Base-by-base conservation (phyloP, 2,113 vertebrate species). In the Callopanchax toddi region DNA sequence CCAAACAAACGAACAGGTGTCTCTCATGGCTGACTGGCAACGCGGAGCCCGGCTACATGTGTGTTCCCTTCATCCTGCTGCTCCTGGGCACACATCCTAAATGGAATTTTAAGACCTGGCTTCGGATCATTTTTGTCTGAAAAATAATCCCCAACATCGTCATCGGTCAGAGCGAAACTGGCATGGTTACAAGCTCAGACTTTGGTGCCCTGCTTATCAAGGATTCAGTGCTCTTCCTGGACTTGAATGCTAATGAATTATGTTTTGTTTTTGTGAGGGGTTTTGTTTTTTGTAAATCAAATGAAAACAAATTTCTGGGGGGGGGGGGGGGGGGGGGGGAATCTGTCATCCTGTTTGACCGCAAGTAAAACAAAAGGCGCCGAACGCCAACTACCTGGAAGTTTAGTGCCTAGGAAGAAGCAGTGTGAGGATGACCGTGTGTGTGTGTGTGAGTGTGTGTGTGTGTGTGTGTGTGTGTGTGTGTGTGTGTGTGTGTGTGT, bases 1-100 rank as follows among this genome's bases (percentile, higher is more conserved):
- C 71, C 85, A 86, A 82, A 89, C 86, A 86, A 89, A 87, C 17
- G 79, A 88, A 91, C 87, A 91, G 89, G 89, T 91, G 86, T 85
- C 79, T 88, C 77, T 76, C 37, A 83, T 62, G 84, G 84, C 76
- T 60, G 79, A 82, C 72, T 76, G 75, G 55, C 21, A 64, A 82
- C 72, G 71, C 67, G 63, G 63, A 81, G 79, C 60, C 36, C 66
- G 12, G 60, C 83, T 81, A 79, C 73, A 83, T 81, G 75, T 86
- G 85, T 87, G 86, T 88, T 86, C 83, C 74, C 67, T 71, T 78
- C 52, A 62, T 83, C 73, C 73, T 55, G 54, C 55, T 44, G 40
- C 74, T 53, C 64, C 74, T 18, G 67, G 72, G 72, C 87, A 86
- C 83, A 77, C 58, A 73, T 80, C 74, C 79, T 74, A 79, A 77